These are phyloP conservation scores for Vultur gryphus DNA, from an alignment of 2,797 vertebrate genomes.

Conservation along the genomic window DNA sequence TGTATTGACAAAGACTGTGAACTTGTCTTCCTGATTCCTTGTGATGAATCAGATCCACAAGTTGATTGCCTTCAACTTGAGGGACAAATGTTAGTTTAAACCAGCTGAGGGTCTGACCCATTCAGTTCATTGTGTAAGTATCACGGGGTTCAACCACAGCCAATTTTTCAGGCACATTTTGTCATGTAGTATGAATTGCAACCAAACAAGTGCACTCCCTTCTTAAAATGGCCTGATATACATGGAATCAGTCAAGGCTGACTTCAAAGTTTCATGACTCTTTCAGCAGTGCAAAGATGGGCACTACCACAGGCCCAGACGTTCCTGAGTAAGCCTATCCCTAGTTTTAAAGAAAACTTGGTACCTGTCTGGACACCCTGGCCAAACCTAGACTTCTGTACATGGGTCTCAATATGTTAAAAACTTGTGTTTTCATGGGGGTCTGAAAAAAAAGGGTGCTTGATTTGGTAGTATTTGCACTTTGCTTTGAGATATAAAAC, in stretches of 20 bases:
- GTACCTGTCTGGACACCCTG: background rate
- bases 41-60: background rate
- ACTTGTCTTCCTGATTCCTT: background rate
- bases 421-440: background rate
- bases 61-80: background rate
- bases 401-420: background rate
- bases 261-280: background rate
- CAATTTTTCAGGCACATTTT: background rate
- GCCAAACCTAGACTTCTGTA: background rate
- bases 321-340: background rate
- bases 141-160: background rate
- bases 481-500: background rate
- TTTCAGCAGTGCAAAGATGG: background rate
- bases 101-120: background rate
- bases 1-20: background rate
- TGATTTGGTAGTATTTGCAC: background rate
- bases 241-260: background rate
- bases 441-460: background rate
- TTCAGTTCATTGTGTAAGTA: background rate
- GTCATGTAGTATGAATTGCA: background rate
- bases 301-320: background rate
- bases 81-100: background rate
- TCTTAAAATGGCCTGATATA: background rate
- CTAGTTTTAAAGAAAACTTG: background rate
- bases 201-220: background rate